These are phyloP conservation scores for Mythimna impura DNA, from an alignment of 2,888 invertebrate species.

Conservation along the genomic window DNA sequence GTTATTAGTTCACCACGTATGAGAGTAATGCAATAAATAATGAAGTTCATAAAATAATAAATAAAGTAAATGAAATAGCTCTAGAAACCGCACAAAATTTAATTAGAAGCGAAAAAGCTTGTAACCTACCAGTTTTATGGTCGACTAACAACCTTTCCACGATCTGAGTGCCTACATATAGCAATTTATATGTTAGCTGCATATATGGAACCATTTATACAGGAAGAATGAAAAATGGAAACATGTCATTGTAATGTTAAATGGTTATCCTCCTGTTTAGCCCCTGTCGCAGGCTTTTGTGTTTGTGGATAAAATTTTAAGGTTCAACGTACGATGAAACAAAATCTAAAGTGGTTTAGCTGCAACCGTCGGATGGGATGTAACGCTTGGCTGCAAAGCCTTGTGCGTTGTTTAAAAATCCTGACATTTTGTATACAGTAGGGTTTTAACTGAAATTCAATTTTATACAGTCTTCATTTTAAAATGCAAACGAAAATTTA, in stretches of 20 bases:
- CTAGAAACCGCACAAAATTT: slow-evolving; percentile 57
- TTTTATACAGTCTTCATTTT: slow-evolving; percentile 37
- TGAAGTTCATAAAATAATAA: slow-evolving; percentile 37
- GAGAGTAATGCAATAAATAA: slow-evolving; percentile 40
- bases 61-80: slow-evolving; percentile 45
- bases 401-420: slow-evolving; percentile 40
- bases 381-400: slow-evolving; percentile 8
- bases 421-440: slow-evolving; percentile 32
- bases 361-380: slow-evolving; percentile 26
- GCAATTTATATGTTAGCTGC: slow-evolving; percentile 29
- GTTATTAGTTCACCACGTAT: slow-evolving; percentile 17
- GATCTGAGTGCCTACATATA: slow-evolving; percentile 23
- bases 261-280: slow-evolving; percentile 26
- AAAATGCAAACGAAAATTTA: slow-evolving; percentile 43
- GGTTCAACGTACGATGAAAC: slow-evolving; percentile 18
- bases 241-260: slow-evolving; percentile 21
- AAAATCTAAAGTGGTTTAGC: slow-evolving; percentile 28
- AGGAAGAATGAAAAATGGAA: slow-evolving; percentile 44
- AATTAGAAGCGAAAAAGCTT: slow-evolving; percentile 60
- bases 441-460: slow-evolving; percentile 34
- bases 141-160: slow-evolving; percentile 42
- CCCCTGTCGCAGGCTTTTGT: slow-evolving; percentile 9
- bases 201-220: slow-evolving; percentile 21
- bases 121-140: slow-evolving; percentile 56
- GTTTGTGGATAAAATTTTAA: slow-evolving; percentile 1